Conservation (phyloP, 2,113 vertebrate genomes). For the Pelusios castaneus region DNA sequence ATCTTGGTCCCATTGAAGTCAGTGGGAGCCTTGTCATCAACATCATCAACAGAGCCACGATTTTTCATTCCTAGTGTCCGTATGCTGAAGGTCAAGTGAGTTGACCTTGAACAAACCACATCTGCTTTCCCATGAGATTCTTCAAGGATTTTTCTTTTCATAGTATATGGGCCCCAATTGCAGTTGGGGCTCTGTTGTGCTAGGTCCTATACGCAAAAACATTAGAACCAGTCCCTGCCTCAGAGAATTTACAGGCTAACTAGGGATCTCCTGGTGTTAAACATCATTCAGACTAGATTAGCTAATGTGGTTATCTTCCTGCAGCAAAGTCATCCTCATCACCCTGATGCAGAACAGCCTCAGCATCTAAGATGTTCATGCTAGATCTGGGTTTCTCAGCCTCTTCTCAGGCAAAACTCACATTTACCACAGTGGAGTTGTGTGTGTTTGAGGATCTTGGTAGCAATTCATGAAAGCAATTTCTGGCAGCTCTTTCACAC, state of each 20-base stretch:
- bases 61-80: neutral
- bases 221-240: neutral
- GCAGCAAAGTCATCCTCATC: neutral
- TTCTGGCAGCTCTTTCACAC: neutral
- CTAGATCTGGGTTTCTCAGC: neutral
- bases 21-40: neutral
- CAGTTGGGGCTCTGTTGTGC: neutral
- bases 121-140: neutral
- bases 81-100: neutral
- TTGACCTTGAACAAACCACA: neutral
- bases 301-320: neutral
- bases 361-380: neutral
- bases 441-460: neutral
- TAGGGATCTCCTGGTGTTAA: neutral
- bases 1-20: neutral
- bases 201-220: neutral
- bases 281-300: neutral
- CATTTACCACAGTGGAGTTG: neutral
- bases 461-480: neutral
- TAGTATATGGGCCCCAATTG: neutral
- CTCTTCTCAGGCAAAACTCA: neutral
- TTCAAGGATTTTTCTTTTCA: neutral
- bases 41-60: accelerated
- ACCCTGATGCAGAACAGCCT: neutral
- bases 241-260: neutral